phyloP scores from a whole-genome alignment of 2,113 vertebrate genomes.

The Malurus alboscapulatus region DNA sequence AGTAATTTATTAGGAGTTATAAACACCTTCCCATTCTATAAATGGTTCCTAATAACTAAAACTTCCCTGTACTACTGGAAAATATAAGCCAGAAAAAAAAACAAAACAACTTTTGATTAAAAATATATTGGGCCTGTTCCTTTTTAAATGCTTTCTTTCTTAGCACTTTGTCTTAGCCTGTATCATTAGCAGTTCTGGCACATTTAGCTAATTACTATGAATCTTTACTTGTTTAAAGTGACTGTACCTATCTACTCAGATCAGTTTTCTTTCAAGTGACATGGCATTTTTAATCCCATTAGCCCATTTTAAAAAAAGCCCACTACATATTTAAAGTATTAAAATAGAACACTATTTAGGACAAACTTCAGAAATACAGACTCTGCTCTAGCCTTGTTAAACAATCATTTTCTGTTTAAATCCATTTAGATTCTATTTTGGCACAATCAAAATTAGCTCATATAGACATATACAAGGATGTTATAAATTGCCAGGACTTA shows the following conservation, averaged over 20 bases:
- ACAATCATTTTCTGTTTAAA: neutral
- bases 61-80: neutral
- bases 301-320: neutral
- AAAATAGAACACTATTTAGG: neutral
- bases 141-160: neutral
- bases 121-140: neutral
- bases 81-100: neutral
- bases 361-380: neutral
- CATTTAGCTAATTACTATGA: neutral
- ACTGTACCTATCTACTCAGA: neutral
- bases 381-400: neutral
- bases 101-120: neutral
- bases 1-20: conserved; percentile 20
- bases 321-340: neutral
- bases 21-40: conserved; percentile 7
- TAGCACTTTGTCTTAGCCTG: neutral
- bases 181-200: conserved; percentile 1
- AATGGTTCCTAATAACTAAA: neutral
- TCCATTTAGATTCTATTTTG: neutral
- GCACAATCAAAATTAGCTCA: neutral
- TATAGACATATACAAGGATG: neutral
- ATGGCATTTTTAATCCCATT: neutral
- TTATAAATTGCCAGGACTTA: neutral
- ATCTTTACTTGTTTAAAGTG: neutral
- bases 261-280: neutral